Percentiles rank a stretch among this genome's conserved stretches.
These are phyloP conservation scores for Mercenaria mercenaria DNA, from an alignment of 1,140 invertebrate species.

Conservation along the genomic window DNA sequence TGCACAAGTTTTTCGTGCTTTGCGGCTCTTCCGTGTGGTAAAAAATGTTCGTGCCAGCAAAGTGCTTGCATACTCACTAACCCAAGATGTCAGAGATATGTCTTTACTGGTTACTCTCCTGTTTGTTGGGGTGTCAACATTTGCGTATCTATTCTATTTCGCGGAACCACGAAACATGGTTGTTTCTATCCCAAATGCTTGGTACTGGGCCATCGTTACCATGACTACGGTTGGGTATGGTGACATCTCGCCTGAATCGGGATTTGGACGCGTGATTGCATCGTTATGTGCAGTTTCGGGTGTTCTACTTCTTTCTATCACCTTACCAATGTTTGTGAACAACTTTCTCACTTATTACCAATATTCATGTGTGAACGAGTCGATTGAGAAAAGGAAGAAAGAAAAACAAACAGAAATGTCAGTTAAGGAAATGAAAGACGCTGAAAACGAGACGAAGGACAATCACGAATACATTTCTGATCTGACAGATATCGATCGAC, in stretches of 20 bases:
- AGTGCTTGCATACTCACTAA: constrained; percentile 95
- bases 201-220: constrained; percentile 95
- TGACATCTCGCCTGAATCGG: constrained; percentile 90
- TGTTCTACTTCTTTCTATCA: constrained; percentile 79
- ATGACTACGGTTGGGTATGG: constrained; percentile 99
- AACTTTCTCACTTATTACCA: constrained; percentile 89
- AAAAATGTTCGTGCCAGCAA: constrained; percentile 88
- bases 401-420: background rate
- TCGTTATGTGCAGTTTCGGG: constrained; percentile 94
- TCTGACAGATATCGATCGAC: too few relatives aligned
- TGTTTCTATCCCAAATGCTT: constrained; percentile 94
- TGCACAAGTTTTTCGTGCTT: constrained; percentile 99
- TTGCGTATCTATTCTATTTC: constrained; percentile 74
- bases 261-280: constrained; percentile 88
- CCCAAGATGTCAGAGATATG: constrained; percentile 71
- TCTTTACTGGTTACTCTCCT: constrained; percentile 72
- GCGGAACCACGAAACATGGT: constrained; percentile 87
- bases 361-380: constrained; percentile 58
- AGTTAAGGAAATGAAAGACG: background rate
- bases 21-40: constrained; percentile 98
- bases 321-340: constrained; percentile 95
- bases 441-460: background rate
- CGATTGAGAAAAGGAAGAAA: constrained; percentile 34
- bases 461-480: too few relatives aligned
- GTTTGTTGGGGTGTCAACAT: constrained; percentile 70